Percentiles rank a stretch among this genome's conserved stretches.
These are phyloP conservation scores for Athrips mouffetella DNA, from an alignment of 2,888 invertebrate species.

Conservation along the genomic window DNA sequence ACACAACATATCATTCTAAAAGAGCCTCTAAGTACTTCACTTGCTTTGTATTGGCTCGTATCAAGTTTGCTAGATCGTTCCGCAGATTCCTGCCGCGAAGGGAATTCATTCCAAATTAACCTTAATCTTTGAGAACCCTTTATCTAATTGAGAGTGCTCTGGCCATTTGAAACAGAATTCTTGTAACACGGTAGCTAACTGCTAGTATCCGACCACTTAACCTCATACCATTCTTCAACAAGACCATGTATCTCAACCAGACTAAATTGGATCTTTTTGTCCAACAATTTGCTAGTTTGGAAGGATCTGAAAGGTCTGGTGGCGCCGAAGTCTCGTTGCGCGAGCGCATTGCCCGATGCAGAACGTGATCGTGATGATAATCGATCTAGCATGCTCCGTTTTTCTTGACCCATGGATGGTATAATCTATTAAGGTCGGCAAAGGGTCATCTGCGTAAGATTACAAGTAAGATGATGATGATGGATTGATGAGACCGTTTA, in stretches of 20 bases:
- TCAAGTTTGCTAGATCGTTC: background rate
- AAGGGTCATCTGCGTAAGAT: constrained; percentile 1
- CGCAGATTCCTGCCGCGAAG: background rate
- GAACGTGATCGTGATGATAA: constrained; percentile 20
- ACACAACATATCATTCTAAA: background rate
- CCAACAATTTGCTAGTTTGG: background rate
- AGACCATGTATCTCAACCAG: background rate
- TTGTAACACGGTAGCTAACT: constrained; percentile 26
- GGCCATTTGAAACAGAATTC: constrained; percentile 21
- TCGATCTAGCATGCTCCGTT: constrained; percentile 23
- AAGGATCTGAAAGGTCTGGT: background rate
- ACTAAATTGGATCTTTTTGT: background rate
- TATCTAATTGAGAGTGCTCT: constrained; percentile 17
- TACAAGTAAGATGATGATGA: background rate
- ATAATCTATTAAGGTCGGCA: constrained; percentile 10
- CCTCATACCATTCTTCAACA: constrained; percentile 26
- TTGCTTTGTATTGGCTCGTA: too few species aligned
- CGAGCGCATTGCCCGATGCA: constrained; percentile 10
- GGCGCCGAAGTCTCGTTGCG: constrained; percentile 12
- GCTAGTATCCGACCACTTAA: constrained; percentile 36
- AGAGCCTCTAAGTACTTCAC: background rate
- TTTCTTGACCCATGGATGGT: constrained; percentile 21
- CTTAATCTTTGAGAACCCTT: constrained; percentile 5
- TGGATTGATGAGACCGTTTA: background rate
- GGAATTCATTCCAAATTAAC: constrained; percentile 2